Percentiles rank a stretch among this genome's conserved stretches.
Conservation (phyloP, 1,140 invertebrate species). For the Rhopalosiphum maidis region DNA sequence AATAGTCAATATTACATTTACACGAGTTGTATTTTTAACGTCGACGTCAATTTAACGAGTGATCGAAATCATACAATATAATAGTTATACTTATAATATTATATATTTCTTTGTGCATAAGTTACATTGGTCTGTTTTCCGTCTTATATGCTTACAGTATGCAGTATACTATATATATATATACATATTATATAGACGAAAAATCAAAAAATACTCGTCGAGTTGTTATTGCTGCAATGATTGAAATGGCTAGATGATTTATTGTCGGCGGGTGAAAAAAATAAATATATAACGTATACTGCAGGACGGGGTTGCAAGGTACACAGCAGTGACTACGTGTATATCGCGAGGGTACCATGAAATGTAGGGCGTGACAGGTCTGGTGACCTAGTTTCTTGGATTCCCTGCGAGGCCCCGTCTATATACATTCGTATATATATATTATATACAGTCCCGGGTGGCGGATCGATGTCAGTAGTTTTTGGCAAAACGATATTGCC, state of each 20-base stretch:
- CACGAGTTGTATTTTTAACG: neutral
- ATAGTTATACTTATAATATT: no score
- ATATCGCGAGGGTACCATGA: neutral
- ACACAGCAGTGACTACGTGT: neutral
- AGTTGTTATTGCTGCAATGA: constrained; percentile 1
- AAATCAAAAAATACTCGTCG: neutral
- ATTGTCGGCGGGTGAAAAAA: neutral
- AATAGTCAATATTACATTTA: neutral
- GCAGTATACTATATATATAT: neutral
- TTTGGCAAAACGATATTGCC: constrained; percentile 5
- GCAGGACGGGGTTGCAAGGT: neutral
- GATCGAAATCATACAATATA: neutral
- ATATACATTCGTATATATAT: neutral
- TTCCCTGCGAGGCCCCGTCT: neutral
- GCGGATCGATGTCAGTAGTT: constrained; percentile 47
- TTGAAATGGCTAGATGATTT: neutral
- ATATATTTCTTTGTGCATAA: neutral
- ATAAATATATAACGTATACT: neutral
- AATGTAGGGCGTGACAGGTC: constrained; percentile 56
- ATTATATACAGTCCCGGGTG: neutral
- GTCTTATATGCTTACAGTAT: neutral
- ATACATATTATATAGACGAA: neutral
- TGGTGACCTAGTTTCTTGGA: constrained; percentile 46
- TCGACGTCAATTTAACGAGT: neutral
- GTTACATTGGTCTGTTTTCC: neutral